Evolutionary conservation across 2,113 vertebrate genomes (phyloP).

Genomic region (Onychostruthus taczanowskii): DNA sequence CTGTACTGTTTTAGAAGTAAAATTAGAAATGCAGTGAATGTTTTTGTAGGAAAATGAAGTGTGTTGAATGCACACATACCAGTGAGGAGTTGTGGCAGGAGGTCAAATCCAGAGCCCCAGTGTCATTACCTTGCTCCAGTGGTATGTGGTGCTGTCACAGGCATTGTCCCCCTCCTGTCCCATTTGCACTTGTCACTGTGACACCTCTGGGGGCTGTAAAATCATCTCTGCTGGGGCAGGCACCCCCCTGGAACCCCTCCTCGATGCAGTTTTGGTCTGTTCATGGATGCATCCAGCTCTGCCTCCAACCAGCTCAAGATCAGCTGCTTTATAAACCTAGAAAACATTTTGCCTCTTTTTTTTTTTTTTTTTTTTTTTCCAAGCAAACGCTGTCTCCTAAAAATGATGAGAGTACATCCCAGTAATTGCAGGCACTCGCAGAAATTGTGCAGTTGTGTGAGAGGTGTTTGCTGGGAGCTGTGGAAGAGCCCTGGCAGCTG

Average conservation of each 20-base stretch:
- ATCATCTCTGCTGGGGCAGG: background rate
- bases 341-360: background rate
- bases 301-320: background rate
- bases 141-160: background rate
- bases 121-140: background rate
- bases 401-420: background rate
- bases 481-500: background rate
- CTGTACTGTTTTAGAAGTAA: background rate
- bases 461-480: background rate
- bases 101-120: accelerated
- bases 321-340: background rate
- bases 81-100: background rate
- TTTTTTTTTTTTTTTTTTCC: background rate
- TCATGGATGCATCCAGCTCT: background rate
- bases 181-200: accelerated
- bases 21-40: background rate
- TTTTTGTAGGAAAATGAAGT: background rate
- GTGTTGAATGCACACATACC: background rate
- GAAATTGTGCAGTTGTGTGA: accelerated
- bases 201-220: background rate
- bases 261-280: background rate
- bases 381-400: background rate
- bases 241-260: background rate
- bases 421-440: background rate
- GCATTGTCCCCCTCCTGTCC: accelerated